phyloP scores from a whole-genome alignment of 2,888 invertebrate genomes.

The Rapana venosa region DNA sequence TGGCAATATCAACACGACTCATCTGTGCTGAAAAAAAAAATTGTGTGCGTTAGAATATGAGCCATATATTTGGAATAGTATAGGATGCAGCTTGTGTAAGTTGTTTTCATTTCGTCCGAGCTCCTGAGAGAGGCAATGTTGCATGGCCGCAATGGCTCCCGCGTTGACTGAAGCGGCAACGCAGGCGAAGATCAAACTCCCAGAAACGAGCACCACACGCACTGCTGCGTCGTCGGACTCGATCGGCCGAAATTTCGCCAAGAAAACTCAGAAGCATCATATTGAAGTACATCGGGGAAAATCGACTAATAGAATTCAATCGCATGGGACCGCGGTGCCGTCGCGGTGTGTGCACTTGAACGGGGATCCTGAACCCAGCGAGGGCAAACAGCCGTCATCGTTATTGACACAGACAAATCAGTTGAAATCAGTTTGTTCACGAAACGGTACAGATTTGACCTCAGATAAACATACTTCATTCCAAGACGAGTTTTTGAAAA shows the following conservation, averaged over 20 bases:
- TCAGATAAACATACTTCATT: conserved; percentile 21
- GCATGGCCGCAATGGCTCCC: conserved; percentile 88
- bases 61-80: background rate
- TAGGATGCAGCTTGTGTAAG: conserved; percentile 26
- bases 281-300: background rate
- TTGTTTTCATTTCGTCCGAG: conserved; percentile 63
- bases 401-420: background rate
- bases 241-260: conserved; percentile 24
- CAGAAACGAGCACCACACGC: conserved; percentile 37
- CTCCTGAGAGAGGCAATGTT: conserved; percentile 75
- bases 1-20: conserved; percentile 5
- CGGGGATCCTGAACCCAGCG: conserved; percentile 26
- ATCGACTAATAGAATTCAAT: conserved; percentile 20
- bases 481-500: conserved; percentile 47
- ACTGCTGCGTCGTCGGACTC: conserved; percentile 36
- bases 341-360: conserved; percentile 29
- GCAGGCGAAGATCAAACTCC: conserved; percentile 73
- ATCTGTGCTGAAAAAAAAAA: background rate
- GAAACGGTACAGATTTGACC: background rate
- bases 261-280: conserved; percentile 27
- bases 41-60: conserved; percentile 18
- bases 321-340: conserved; percentile 6
- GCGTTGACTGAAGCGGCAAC: conserved; percentile 88
- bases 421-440: background rate
- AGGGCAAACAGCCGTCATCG: background rate